A percentile compares a stretch with the other conserved stretches of the same genome.
These are phyloP conservation scores for Sceloporus undulatus DNA, from an alignment of 2,113 vertebrate species.

Conservation along the genomic window DNA sequence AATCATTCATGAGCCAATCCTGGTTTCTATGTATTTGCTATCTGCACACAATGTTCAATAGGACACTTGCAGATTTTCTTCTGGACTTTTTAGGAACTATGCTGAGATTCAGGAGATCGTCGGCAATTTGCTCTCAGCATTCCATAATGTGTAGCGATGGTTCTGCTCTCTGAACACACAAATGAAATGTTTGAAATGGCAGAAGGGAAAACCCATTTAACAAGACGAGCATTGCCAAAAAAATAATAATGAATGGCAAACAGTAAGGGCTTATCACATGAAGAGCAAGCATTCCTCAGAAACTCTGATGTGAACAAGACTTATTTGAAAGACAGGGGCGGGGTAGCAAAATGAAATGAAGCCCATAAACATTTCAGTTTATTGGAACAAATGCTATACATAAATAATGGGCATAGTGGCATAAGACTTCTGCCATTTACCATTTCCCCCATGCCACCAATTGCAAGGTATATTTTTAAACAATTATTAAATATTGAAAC, in stretches of 20 bases:
- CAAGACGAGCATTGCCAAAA: not conserved
- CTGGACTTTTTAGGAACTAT: slow-evolving; percentile 17
- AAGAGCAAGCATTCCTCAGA: not conserved
- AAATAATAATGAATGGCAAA: slow-evolving; percentile 21
- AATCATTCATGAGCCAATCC: slow-evolving; percentile 19
- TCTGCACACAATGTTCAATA: slow-evolving; percentile 37
- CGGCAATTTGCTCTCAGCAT: not conserved
- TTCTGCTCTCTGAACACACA: slow-evolving; percentile 19
- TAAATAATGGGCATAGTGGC: not conserved
- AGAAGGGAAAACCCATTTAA: not conserved
- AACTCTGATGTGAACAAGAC: rapidly evolving
- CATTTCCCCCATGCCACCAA: not conserved
- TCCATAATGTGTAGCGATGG: not conserved
- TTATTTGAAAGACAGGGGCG: not conserved
- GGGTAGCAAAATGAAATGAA: not conserved
- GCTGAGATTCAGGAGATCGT: not conserved
- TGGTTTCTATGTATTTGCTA: slow-evolving; percentile 13
- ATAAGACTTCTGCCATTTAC: not conserved
- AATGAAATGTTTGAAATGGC: not conserved
- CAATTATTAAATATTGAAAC: slow-evolving; percentile 1
- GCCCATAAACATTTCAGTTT: not conserved
- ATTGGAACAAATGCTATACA: not conserved
- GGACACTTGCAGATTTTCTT: slow-evolving; percentile 3
- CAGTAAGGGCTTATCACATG: not conserved
- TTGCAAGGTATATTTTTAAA: not conserved